Evolutionary conservation across 2,888 invertebrate genomes (phyloP).

Genomic region (Beris morrisii): DNA sequence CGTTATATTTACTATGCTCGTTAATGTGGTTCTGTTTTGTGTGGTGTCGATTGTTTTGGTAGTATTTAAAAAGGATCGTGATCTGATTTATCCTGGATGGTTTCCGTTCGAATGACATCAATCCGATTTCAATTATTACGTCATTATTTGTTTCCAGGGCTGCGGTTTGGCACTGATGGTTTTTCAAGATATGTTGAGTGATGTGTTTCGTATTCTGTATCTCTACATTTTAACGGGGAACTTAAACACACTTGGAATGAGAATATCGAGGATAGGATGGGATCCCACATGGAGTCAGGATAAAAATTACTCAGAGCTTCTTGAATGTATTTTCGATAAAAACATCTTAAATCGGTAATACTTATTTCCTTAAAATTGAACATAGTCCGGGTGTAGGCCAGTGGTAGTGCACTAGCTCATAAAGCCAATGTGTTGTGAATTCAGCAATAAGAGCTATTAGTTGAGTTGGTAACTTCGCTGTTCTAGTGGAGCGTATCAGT

Average conservation of each 20-base stretch:
- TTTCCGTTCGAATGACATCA: conserved; percentile 4
- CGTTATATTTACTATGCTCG: background rate
- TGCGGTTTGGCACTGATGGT: background rate
- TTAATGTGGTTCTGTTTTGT: background rate
- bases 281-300: background rate
- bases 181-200: conserved; percentile 4
- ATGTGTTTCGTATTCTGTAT: conserved; percentile 2
- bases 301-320: background rate
- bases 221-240: background rate
- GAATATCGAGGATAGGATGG: conserved; percentile 4
- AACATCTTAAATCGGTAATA: background rate
- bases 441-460: too few species aligned
- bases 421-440: too few species aligned
- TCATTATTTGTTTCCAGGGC: background rate
- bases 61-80: background rate
- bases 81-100: conserved; percentile 3
- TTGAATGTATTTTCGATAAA: background rate
- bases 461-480: too few species aligned
- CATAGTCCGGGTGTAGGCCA: too few species aligned
- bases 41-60: background rate
- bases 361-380: too few species aligned
- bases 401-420: too few species aligned
- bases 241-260: background rate
- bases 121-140: background rate
- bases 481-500: too few species aligned